Percentiles rank a stretch among this genome's conserved stretches.
Evolutionary conservation across 64 coral and sea anemone genomes (phyloP).

Genomic region (Anthopleura sola): DNA sequence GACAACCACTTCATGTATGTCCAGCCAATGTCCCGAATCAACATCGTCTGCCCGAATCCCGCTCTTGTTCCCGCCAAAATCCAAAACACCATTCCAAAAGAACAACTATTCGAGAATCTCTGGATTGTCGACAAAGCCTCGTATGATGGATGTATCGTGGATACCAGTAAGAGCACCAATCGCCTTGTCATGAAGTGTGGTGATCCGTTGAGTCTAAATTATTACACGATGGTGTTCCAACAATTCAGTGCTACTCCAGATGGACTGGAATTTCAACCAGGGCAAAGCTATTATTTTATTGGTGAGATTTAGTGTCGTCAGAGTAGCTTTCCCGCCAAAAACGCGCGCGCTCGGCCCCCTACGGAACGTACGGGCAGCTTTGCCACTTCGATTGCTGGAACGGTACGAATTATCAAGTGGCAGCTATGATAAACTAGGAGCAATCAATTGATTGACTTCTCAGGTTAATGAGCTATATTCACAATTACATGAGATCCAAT

Average conservation of each 20-base stretch:
- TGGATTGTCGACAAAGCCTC: constrained; percentile 67
- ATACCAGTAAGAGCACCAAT: constrained; percentile 20
- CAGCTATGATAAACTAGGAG: too few relatives aligned
- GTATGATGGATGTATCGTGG: constrained; percentile 54
- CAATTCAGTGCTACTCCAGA: constrained; percentile 47
- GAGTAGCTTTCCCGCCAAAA: background rate
- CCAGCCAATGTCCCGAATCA: constrained; percentile 32
- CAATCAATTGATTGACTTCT: too few relatives aligned
- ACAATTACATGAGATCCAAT: too few relatives aligned
- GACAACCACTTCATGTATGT: background rate
- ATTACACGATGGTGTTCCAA: constrained; percentile 51
- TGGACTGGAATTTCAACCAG: constrained; percentile 57
- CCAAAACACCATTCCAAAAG: constrained; percentile 38
- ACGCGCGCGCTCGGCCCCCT: too few relatives aligned
- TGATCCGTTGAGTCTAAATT: constrained; percentile 27
- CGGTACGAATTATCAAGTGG: too few relatives aligned
- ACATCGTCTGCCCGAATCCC: constrained; percentile 73
- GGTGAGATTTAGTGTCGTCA: constrained; percentile 6
- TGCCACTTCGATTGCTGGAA: too few relatives aligned
- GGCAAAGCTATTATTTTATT: constrained; percentile 59
- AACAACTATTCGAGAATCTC: constrained; percentile 65
- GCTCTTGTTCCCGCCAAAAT: constrained; percentile 54
- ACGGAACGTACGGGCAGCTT: too few relatives aligned
- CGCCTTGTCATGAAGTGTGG: constrained; percentile 38
- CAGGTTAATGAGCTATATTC: too few relatives aligned